Evolutionary conservation across 2,113 vertebrate species (phyloP), one percentile per base, ranked within the genome.

Genomic region (Prunella himalayana): DNA sequence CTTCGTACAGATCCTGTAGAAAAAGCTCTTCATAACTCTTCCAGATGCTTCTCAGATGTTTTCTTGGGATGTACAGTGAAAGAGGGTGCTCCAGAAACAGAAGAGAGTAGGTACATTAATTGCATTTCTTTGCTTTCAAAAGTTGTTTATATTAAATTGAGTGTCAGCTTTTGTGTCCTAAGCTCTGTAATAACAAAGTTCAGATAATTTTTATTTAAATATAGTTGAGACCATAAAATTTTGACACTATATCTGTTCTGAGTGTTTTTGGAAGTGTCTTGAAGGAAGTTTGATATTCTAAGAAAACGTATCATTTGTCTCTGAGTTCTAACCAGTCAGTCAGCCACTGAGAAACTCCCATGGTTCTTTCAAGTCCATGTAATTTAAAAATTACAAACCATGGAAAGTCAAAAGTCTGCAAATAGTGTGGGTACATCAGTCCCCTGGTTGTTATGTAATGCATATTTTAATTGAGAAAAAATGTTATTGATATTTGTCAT

Each of bases 391-490:
- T 89, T 47, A 9, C 11, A 49, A 82, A 78, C 41, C 78, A 82
- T 37, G 21, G 37, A 82, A 92, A 86, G 28, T 45, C 77, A 37
- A 49, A 93, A 90, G 41, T 91, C 81, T 81, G 44, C 42, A 94
- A 86, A 87, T 78, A 84, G 8, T 81, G n/a, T 75, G 42, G 70
- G 69, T 42, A 68, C 42, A 91, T 49, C 56, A 68, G 19, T 79
- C 41, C 27, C 18, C 44, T 76, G 44, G 28, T 73, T 82, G 73
- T 91, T 93, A 93, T 41, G 86, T 68, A 89, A 92, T 69, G 37
- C 44, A 76, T 91, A 92, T 84, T 94, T 95, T 94, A 92, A 95
- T 79, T 82, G 73, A 60, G 33, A 19, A 56, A 77, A 88, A 95
- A 50, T 41, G 9, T 27, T 65, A 59, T 81, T 87, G 57, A 70